Base-by-base conservation (phyloP, 2,797 vertebrate genomes). In the Macrochelys suwanniensis region DNA sequence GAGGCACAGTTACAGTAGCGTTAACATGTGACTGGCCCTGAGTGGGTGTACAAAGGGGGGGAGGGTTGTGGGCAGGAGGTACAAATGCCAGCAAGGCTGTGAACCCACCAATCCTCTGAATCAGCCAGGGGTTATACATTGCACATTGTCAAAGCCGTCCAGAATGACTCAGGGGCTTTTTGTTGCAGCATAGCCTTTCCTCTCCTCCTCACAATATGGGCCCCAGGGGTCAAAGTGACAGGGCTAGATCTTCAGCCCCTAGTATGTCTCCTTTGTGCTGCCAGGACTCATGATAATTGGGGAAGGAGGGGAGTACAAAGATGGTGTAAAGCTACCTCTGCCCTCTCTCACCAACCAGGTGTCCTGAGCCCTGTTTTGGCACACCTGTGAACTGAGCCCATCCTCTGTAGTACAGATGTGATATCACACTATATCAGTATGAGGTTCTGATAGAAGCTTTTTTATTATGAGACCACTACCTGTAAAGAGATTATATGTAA, bases 11-110 rank as follows among this genome's bases (percentile, higher is more conserved):
- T 25, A 54, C 13, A 33, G 13, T 61, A 61, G 59, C 1, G 47
- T 5, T 19, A 0, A 0, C 6, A 1, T 13, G 37, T 21, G 37
- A 19, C 0, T 42, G 2, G 13, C n/a, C 11, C 47, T 1, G 5
- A 1, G n/a, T 33, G 50, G 42, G 16, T 1, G 49, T 26, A 37
- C 33, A 19, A 53, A 42, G 25, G 15, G 2, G 4, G 17, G 21
- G 12, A 12, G 21, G n/a, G n/a, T n/a, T n/a, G n/a, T 51, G 26
- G 28, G 49, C 8, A 54, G 16, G 13, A n/a, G 16, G n/a, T 25
- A 7, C 33, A 23, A 31, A 49, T 11, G 10, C 45, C 26, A 28
- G 25, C 28, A 23, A 47, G 31, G 81, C 28, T 45, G 19, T 19
- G 54, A 31, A 45, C 37, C 11, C 4, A 31, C 17, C 15, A 85